Base-by-base conservation (phyloP, 2,113 vertebrate genomes). In the Microtus ochrogaster region DNA sequence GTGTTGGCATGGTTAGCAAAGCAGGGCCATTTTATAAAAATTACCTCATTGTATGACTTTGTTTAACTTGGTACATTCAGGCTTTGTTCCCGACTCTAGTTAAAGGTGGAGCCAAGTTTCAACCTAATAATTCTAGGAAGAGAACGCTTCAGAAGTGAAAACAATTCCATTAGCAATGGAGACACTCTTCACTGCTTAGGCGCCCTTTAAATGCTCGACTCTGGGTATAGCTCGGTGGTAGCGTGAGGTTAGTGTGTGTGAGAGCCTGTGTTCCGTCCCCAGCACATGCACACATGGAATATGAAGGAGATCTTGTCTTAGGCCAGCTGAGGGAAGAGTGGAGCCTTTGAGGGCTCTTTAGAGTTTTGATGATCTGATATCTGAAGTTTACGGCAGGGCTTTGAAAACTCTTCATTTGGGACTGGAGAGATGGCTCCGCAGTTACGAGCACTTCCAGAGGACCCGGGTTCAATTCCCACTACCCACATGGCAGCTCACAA, bases 21-120 rank as follows among this genome's bases (percentile, higher is more conserved):
- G 52, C 49, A 77, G 65, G 78, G 55, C 87, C 90, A 83, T 91
- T 96, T 97, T 97, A 74, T 94, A 90, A 97, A 97, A 96, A 92
- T 95, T 93, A 52, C 88, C 52, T 96, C 85, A 90, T 84, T 97
- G 92, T 97, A 11, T 94, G 65, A 95, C 86, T 93, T 95, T 97
- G 93, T 96, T 96, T 97, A 89, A 94, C 81, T 97, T 97, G 79
- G 55, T 97, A 87, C 63, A 68, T 94, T 96, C 70, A 96, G 36
- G 55, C 83, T 94, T 97, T 96, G 91, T 97, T 95, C 76, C 88
- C 82, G 55, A 86, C 22, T 95, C 55, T 96, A 72, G 24, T 90
- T 96, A 96, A 96, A 97, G 92, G 76, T 97, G 92, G 78, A 78
- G 66, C 81, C 88, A 94, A 70, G 84, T 96, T 95, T 97, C 55